Evolutionary conservation across 2,113 vertebrate species (phyloP).

Genomic region (Stegostoma tigrinum): DNA sequence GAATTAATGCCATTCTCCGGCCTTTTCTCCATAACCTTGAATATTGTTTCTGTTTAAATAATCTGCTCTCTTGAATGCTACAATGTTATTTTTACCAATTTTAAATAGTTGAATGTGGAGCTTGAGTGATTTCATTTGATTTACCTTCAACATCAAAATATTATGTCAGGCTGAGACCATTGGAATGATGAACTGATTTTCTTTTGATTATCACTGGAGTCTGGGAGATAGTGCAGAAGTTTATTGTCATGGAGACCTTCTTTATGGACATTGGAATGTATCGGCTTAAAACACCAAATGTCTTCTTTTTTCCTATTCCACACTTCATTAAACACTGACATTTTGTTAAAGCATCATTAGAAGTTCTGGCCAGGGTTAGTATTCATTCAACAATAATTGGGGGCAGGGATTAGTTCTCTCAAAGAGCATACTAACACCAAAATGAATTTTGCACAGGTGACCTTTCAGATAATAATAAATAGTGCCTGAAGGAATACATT

Average conservation of each 20-base stretch:
- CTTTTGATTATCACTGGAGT: neutral
- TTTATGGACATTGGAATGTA: neutral
- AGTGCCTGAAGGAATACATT: neutral
- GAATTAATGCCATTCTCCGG: no score
- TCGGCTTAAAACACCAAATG: neutral
- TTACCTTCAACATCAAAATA: neutral
- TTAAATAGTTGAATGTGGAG: neutral
- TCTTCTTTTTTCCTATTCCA: neutral
- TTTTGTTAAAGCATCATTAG: neutral
- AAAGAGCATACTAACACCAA: neutral
- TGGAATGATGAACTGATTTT: constrained; percentile 4
- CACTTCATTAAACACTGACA: neutral
- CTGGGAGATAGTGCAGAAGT: neutral
- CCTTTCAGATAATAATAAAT: neutral
- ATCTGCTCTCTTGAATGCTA: no score
- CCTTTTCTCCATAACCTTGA: no score
- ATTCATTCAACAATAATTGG: neutral
- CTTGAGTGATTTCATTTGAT: constrained; percentile 8
- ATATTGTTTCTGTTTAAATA: no score
- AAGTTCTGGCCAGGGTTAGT: neutral
- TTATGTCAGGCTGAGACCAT: neutral
- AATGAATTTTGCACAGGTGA: neutral
- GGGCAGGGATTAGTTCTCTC: neutral
- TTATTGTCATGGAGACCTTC: neutral
- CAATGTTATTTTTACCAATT: neutral